A percentile compares a stretch with the other conserved stretches of the same genome.
phyloP scores from a whole-genome alignment of 2,797 vertebrate genomes.

The Thaleichthys pacificus region DNA sequence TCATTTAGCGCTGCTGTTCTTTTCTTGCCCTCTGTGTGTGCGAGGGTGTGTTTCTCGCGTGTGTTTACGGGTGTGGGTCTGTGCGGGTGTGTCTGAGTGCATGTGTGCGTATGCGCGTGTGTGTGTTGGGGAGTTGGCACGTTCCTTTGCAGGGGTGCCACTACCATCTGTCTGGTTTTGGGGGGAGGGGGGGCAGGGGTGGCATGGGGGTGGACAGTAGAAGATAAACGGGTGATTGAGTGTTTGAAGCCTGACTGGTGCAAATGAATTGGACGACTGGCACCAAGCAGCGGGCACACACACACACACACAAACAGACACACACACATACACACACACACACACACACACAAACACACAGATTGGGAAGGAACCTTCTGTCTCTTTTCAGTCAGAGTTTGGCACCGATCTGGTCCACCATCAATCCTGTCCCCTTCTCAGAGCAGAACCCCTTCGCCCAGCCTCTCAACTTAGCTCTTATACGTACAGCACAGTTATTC shows the following conservation, averaged over 20 bases:
- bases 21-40: conserved; percentile 19
- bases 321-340: conserved; percentile 30
- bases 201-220: conserved; percentile 26
- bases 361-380: conserved; percentile 67
- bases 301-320: neutral
- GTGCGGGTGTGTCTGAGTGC: neutral
- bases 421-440: conserved; percentile 58
- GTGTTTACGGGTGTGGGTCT: conserved; percentile 6
- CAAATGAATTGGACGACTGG: conserved; percentile 50
- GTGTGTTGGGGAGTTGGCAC: conserved; percentile 43
- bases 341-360: conserved; percentile 48
- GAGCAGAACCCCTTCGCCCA: conserved; percentile 15
- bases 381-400: conserved; percentile 63
- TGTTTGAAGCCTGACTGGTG: conserved; percentile 26
- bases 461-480: neutral
- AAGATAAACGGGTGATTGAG: conserved; percentile 62
- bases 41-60: neutral
- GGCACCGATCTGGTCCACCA: conserved; percentile 45
- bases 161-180: conserved; percentile 56
- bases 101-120: conserved; percentile 1
- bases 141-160: conserved; percentile 44
- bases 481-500: neutral
- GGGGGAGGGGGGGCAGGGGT: conserved; percentile 2
- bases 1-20: conserved; percentile 45
- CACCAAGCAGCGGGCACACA: conserved; percentile 22